Conservation (phyloP, 2,797 vertebrate species). For the Basileuterus tristriatus region DNA sequence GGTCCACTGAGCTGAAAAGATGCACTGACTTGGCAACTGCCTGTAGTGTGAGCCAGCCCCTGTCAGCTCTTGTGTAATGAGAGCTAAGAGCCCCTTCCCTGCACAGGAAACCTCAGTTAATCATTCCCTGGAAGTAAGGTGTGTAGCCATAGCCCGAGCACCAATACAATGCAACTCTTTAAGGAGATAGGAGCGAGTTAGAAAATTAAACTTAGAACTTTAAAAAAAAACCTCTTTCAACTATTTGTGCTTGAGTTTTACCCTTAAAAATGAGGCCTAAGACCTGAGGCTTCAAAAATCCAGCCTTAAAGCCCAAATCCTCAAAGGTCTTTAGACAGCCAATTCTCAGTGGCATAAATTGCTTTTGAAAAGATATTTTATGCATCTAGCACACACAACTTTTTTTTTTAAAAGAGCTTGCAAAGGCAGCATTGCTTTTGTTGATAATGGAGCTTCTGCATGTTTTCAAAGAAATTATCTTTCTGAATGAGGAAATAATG, state of each 20-base stretch:
- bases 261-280: not conserved
- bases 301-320: not conserved
- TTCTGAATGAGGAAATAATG: not conserved
- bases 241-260: not conserved
- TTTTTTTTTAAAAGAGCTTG: not conserved
- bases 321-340: not conserved
- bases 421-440: not conserved
- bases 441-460: not conserved
- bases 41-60: fast-evolving
- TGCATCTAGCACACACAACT: not conserved
- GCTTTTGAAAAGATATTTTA: not conserved
- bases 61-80: not conserved
- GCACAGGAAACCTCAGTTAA: not conserved
- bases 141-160: not conserved
- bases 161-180: not conserved
- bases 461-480: not conserved
- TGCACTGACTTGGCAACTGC: not conserved
- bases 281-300: not conserved
- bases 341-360: not conserved
- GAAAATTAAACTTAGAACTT: not conserved
- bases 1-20: not conserved
- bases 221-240: not conserved
- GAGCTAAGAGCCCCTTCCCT: not conserved
- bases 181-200: not conserved
- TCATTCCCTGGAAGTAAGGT: not conserved